Conservation (phyloP, 1,140 invertebrate species). For the Octopus sinensis region DNA sequence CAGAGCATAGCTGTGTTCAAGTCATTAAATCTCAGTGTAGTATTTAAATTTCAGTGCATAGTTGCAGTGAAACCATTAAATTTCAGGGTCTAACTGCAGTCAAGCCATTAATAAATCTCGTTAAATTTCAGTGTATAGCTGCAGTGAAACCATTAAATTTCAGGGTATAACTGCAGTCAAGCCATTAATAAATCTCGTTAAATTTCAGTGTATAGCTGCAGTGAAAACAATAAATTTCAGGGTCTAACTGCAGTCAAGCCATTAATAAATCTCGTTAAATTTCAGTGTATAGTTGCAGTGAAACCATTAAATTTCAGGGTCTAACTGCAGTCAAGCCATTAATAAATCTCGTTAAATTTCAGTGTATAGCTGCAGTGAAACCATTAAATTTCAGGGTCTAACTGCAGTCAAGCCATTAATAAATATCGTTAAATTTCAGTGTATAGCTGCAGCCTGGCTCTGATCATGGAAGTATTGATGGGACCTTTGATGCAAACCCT, state of each 20-base stretch:
- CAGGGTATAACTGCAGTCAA: background rate
- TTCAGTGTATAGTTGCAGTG: constrained; percentile 35
- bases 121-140: constrained; percentile 57
- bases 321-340: too few species aligned
- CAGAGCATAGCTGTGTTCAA: constrained; percentile 35
- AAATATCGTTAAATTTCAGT: background rate
- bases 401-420: too few species aligned
- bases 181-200: constrained; percentile 14
- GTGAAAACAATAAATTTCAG: constrained; percentile 21
- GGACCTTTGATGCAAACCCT: constrained; percentile 61
- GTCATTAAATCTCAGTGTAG: background rate
- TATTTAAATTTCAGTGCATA: background rate
- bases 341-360: too few species aligned
- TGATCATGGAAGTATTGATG: constrained; percentile 63
- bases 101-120: background rate
- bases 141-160: constrained; percentile 36
- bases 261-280: too few species aligned
- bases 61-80: background rate
- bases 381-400: background rate
- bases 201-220: constrained; percentile 59
- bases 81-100: background rate
- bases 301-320: background rate
- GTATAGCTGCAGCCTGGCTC: constrained; percentile 59
- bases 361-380: constrained; percentile 52
- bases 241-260: too few species aligned